Base-by-base conservation (phyloP, 2,888 invertebrate genomes). In the Aphodius granarius region DNA sequence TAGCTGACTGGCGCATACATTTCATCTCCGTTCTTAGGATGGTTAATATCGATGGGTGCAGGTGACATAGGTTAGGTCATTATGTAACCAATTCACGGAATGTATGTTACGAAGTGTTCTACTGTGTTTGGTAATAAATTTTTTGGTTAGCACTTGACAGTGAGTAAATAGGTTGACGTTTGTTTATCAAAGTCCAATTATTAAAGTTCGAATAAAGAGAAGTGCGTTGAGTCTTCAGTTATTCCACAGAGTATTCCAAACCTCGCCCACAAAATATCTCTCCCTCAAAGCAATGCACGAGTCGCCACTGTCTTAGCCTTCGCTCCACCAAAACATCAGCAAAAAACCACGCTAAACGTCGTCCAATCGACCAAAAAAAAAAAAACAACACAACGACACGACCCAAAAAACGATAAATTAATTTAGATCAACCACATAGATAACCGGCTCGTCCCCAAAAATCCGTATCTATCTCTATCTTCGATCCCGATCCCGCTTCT, bases 371-470 rank as follows among this genome's bases (percentile, higher is more conserved):
- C 43, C 43, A 43, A 43, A 13, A 43, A 6, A 43, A 6, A 43
- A 43, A 43, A 43, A 43, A 43, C n/a, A n/a, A n/a, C 18, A 66
- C 16, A 66, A 66, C 18, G 20, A 66, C 20, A 64, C 16, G 17
- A 16, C 64, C 16, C 18, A 66, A 66, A 66, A 66, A 66, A 66
- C 66, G 66, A 66, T 66, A 66, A 66, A 66, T 66, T 66, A 66
- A 66, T 66, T 66, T n/a, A 66, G 66, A 66, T 66, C 20, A 16
- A 66, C 66, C 20, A 17, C 16, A n/a, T 21, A 66, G 66, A 66
- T 66, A 66, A 66, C 66, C 66, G n/a, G 17, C 15, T n/a, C 66
- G 66, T 21, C 19, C 19, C 17, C 1, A n/a, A 13, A 21, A 66
- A 21, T 3, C 18, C 15, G 16, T n/a, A 15, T n/a, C 2, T 13